Base-by-base conservation (phyloP, 2,797 vertebrate genomes). In the Malurus splendens region DNA sequence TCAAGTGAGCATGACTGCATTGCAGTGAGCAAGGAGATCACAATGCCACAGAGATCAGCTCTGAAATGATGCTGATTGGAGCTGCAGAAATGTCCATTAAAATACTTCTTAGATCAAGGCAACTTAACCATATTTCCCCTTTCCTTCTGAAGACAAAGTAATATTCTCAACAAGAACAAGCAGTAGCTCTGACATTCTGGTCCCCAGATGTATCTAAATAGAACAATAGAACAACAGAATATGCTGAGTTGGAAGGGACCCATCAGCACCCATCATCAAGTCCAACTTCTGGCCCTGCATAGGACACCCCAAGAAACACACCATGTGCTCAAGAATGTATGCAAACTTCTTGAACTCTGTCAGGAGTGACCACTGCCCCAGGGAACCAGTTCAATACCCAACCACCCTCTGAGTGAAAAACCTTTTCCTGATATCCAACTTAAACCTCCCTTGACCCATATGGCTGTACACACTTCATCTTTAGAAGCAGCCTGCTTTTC, bases 401-500 rank as follows among this genome's bases (percentile, higher is more conserved):
- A 1, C 5, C 41, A 60, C 13, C 2, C 19, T 39, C 14, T 32
- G 12, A 27, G 55, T 39, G 28, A 45, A 74, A 38, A 50, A 44
- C 12, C 15, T 52, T 65, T 59, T 18, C 25, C 45, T 33, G 32
- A 30, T 50, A 81, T 13, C 8, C 32, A 62, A 1, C 12, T 23
- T 39, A 68, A 75, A 62, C 7, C 10, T 50, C 44, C 41, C 28
- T 44, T 39, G 38, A 56, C 20, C 55, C n/a, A 4, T 33, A 50
- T 3, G 0, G 42, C 51, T 86, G 14, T 66, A 82, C 38, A 73
- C 23, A 36, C 18, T 83, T 19, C 27, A 83, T 62, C 39, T 61
- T 64, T 62, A 55, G 65, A 89, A 86, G 64, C 23, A 74, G 32
- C 48, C 86, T 82, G 52, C 65, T 83, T 72, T 92, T 92, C 47